These are phyloP conservation scores for Hystrix brachyura DNA, from an alignment of 2,113 vertebrate genomes.

Conservation along the genomic window DNA sequence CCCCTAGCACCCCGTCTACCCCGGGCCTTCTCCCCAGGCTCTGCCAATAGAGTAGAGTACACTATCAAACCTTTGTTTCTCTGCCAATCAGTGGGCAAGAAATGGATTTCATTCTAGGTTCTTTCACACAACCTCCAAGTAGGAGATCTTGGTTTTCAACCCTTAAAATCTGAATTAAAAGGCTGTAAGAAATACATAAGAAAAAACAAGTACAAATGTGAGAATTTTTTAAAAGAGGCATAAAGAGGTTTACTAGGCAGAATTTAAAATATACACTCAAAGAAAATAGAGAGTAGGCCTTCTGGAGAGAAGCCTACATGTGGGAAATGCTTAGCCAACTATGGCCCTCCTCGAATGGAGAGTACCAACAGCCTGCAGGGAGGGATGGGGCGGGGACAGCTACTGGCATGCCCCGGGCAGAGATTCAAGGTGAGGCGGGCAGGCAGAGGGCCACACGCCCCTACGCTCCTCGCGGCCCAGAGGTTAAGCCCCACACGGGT, in stretches of 20 bases:
- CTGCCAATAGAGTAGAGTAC: not conserved
- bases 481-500: not conserved
- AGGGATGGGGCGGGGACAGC: not conserved
- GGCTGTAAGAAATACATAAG: not conserved
- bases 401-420: too few species aligned
- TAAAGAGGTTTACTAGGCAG: not conserved
- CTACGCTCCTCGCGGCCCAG: not conserved
- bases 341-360: not conserved
- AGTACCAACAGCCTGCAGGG: not conserved
- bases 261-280: not conserved
- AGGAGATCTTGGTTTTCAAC: conserved; percentile 5
- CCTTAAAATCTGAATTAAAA: conserved; percentile 17
- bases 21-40: not conserved
- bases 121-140: not conserved
- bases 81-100: not conserved
- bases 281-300: not conserved
- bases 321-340: not conserved
- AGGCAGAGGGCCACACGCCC: too few species aligned
- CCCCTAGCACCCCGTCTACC: not conserved
- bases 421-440: too few species aligned
- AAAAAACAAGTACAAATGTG: not conserved
- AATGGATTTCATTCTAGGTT: not conserved
- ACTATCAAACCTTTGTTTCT: not conserved
- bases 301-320: not conserved
- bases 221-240: not conserved